phyloP scores from a whole-genome alignment of 2,113 vertebrate species.

The Lycaon pictus region DNA sequence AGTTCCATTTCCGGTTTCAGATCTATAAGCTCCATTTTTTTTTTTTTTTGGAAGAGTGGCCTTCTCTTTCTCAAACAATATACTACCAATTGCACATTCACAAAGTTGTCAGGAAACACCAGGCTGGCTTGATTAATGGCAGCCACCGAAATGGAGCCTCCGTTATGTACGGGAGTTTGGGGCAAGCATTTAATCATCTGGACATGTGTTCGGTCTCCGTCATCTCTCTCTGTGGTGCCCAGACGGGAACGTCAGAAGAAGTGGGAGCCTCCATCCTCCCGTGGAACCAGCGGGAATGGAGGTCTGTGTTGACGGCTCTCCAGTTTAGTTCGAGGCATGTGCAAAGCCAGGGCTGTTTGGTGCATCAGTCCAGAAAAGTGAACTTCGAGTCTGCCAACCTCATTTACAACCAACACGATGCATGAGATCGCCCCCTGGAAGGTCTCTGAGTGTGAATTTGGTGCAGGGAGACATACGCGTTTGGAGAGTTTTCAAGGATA shows the following conservation, averaged over 20 bases:
- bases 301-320: background rate
- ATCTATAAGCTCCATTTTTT: background rate
- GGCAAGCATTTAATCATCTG: no score
- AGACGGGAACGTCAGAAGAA: fast-evolving
- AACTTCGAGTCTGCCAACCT: background rate
- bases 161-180: fast-evolving
- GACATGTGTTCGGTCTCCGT: fast-evolving
- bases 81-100: background rate
- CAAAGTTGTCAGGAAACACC: background rate
- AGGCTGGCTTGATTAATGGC: no score
- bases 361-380: background rate
- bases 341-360: background rate
- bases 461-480: background rate
- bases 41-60: no score
- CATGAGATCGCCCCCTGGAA: background rate
- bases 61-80: background rate
- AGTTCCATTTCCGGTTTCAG: background rate
- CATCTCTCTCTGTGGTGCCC: background rate
- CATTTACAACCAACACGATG: background rate
- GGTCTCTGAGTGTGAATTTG: background rate
- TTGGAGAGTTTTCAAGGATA: background rate
- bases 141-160: no score
- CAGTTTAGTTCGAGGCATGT: background rate
- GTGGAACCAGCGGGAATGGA: background rate
- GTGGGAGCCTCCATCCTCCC: background rate